A percentile compares a stretch with the other conserved stretches of the same genome.
phyloP scores from a whole-genome alignment of 92 coral and sea anemone genomes.

The Desmophyllum pertusum region DNA sequence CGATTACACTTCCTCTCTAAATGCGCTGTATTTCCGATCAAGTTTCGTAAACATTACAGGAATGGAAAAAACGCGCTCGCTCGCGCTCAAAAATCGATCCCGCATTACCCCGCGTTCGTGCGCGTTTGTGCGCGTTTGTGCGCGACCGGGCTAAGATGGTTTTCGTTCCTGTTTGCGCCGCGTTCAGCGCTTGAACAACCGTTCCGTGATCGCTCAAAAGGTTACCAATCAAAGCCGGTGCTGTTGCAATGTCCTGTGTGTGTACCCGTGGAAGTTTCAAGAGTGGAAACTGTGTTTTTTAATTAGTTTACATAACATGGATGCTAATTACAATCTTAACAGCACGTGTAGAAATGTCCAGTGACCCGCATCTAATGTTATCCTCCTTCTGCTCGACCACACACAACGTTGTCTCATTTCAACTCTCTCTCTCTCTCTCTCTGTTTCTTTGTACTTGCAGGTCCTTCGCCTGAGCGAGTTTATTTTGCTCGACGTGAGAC shows the following conservation, averaged over 20 bases:
- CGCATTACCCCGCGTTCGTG: background rate
- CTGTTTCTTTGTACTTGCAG: slow-evolving; percentile 52
- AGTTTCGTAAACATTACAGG: slow-evolving; percentile 54
- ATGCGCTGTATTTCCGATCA: slow-evolving; percentile 67
- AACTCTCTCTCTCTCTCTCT: slow-evolving; percentile 27
- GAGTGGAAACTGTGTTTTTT: slow-evolving; percentile 53
- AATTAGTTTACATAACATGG: slow-evolving; percentile 89
- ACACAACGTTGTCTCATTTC: slow-evolving; percentile 46
- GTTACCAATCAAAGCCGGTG: slow-evolving; percentile 31
- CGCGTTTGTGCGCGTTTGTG: background rate
- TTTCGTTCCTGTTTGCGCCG: background rate
- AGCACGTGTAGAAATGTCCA: slow-evolving; percentile 65
- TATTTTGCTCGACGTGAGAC: slow-evolving; percentile 88
- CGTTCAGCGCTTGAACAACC: background rate
- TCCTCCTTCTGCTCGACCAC: slow-evolving; percentile 40
- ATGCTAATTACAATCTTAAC: slow-evolving; percentile 67
- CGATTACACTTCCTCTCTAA: slow-evolving; percentile 60
- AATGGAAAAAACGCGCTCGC: slow-evolving; percentile 21
- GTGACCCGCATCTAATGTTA: slow-evolving; percentile 54
- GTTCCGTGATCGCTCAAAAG: slow-evolving; percentile 1
- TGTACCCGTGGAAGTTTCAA: slow-evolving; percentile 39
- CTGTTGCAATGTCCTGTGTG: slow-evolving; percentile 16
- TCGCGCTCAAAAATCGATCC: background rate
- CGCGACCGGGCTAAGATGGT: background rate
- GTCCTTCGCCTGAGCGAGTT: slow-evolving; percentile 91